Evolutionary conservation across 2,113 vertebrate species (phyloP).

Genomic region (Carassius carassius): DNA sequence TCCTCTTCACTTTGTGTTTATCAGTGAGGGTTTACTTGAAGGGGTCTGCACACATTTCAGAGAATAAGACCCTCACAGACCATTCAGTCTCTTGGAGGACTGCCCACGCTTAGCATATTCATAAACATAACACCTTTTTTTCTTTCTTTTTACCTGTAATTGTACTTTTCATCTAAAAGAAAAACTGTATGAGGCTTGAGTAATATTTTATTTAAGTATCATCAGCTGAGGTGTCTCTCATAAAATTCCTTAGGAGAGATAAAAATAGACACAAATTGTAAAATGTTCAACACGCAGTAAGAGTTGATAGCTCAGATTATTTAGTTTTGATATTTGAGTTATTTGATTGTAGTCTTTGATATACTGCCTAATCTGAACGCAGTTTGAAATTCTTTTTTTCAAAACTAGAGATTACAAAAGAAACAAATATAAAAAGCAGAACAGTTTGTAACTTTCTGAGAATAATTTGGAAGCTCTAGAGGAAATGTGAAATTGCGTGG

Average conservation of each 20-base stretch:
- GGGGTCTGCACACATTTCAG: slow-evolving; percentile 33
- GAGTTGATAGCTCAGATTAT: neutral
- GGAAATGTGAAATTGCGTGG: neutral
- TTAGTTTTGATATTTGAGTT: neutral
- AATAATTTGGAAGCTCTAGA: neutral
- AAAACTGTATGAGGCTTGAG: neutral
- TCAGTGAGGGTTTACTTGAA: slow-evolving; percentile 56
- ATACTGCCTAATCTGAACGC: neutral
- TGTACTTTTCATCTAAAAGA: neutral
- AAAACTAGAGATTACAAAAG: too few relatives aligned
- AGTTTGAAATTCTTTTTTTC: too few relatives aligned
- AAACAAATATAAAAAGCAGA: too few relatives aligned
- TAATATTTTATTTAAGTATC: neutral
- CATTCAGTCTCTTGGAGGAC: slow-evolving; percentile 1
- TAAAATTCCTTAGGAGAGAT: neutral
- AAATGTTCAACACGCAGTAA: neutral
- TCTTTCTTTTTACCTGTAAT: neutral
- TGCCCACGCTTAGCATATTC: neutral
- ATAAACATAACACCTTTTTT: neutral
- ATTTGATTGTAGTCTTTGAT: neutral
- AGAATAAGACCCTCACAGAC: slow-evolving; percentile 4
- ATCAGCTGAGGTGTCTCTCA: neutral
- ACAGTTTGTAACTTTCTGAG: neutral
- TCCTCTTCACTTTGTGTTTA: slow-evolving; percentile 47
- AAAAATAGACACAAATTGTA: neutral